Evolutionary conservation across 2,113 vertebrate genomes (phyloP).

Genomic region (Percopsis transmontana): DNA sequence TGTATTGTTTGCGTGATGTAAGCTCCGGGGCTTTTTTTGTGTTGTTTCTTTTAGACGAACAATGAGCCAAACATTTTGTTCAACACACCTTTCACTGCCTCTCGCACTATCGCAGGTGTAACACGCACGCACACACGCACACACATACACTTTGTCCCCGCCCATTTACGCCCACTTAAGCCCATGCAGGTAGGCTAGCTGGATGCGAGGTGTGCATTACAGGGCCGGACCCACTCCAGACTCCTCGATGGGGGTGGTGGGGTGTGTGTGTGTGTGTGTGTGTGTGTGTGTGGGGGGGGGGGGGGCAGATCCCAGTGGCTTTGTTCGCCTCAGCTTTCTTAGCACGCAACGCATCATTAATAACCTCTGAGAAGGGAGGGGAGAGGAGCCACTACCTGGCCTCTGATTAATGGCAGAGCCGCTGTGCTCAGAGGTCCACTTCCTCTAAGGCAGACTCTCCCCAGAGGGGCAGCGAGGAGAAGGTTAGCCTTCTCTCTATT

Average conservation of each 20-base stretch:
- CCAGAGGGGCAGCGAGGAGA: slow-evolving; percentile 46
- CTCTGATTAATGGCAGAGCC: slow-evolving; percentile 70
- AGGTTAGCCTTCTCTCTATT: slow-evolving; percentile 50
- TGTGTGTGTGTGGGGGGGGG: not conserved
- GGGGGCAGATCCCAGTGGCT: slow-evolving; percentile 20
- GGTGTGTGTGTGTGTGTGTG: not conserved
- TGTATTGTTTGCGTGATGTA: slow-evolving; percentile 64
- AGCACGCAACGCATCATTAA: slow-evolving; percentile 65
- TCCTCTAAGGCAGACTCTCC: no score
- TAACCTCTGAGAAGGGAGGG: slow-evolving; percentile 55
- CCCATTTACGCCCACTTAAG: not conserved
- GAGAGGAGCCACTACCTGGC: slow-evolving; percentile 44
- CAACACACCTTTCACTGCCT: no score
- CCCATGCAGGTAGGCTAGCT: slow-evolving; percentile 9
- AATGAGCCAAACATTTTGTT: slow-evolving; percentile 36
- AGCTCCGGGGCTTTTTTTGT: slow-evolving; percentile 9
- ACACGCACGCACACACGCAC: not conserved
- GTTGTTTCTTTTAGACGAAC: slow-evolving; percentile 34
- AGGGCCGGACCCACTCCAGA: slow-evolving; percentile 26
- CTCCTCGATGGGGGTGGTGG: slow-evolving; percentile 23
- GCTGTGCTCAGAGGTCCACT: no score
- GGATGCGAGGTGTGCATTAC: slow-evolving; percentile 52
- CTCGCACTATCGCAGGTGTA: no score
- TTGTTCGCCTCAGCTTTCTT: slow-evolving; percentile 59
- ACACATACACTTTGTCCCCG: not conserved